Percentiles rank a stretch among this genome's conserved stretches.
Conservation (phyloP, 2,797 vertebrate species). For the Sebastes steindachneri region DNA sequence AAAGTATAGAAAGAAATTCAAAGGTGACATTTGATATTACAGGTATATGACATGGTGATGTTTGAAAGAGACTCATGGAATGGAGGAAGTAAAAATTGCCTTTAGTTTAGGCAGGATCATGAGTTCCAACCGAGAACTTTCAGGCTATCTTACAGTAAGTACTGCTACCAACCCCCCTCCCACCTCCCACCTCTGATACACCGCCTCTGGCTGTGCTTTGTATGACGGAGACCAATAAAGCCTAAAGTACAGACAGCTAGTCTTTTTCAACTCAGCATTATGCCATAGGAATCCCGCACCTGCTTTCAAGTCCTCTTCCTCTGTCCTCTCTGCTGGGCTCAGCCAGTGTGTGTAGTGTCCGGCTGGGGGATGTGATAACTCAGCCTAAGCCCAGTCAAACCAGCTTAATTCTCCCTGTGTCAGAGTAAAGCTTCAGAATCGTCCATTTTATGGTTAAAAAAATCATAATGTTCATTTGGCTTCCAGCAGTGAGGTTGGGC, state of each 20-base stretch:
- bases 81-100: constrained; percentile 10
- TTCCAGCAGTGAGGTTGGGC: constrained; percentile 66
- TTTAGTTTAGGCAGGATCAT: constrained; percentile 38
- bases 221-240: constrained; percentile 74
- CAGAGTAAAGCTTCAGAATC: constrained; percentile 72
- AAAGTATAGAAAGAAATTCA: not conserved
- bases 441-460: constrained; percentile 67
- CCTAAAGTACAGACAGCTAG: constrained; percentile 68
- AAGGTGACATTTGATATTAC: not conserved
- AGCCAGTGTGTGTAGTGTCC: constrained; percentile 68
- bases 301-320: constrained; percentile 74
- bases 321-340: constrained; percentile 61
- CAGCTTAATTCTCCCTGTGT: constrained; percentile 78
- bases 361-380: constrained; percentile 81
- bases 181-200: constrained; percentile 57
- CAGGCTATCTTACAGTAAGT: constrained; percentile 49
- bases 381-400: constrained; percentile 75
- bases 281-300: constrained; percentile 69
- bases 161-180: constrained; percentile 33
- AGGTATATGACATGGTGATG: not conserved
- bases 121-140: constrained; percentile 46
- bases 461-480: constrained; percentile 69
- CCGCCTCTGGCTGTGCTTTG: constrained; percentile 70
- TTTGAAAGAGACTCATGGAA: constrained; percentile 33
- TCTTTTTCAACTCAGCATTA: constrained; percentile 76